Percentiles rank a stretch among this genome's conserved stretches.
Evolutionary conservation across 2,888 invertebrate genomes (phyloP).

Genomic region (Acanthococcus lagerstroemiae): DNA sequence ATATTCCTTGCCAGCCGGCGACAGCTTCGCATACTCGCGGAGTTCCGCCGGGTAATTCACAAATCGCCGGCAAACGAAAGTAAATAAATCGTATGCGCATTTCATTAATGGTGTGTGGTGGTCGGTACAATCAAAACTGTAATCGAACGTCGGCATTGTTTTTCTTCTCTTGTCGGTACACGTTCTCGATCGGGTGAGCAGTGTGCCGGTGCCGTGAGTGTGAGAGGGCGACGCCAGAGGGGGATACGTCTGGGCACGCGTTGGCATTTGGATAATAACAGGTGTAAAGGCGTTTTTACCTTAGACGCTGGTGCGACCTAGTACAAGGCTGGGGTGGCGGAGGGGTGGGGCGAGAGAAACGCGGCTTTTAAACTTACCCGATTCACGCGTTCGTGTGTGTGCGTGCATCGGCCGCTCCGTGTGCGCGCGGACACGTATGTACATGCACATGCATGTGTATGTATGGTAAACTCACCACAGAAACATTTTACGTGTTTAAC

Average conservation of each 20-base stretch:
- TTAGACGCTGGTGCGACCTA: slow-evolving; percentile 14
- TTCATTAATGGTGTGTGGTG: no score
- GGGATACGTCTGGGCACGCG: slow-evolving; percentile 28
- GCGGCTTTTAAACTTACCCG: slow-evolving; percentile 1
- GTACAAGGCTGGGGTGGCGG: neutral
- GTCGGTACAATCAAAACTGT: no score
- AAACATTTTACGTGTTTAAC: neutral
- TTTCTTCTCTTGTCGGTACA: neutral
- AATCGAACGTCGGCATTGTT: no score
- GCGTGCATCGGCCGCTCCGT: no score
- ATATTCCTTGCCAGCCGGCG: no score
- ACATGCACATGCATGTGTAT: neutral
- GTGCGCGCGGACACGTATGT: neutral
- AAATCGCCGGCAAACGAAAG: no score
- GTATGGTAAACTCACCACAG: neutral
- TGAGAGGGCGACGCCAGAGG: neutral
- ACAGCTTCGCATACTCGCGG: no score
- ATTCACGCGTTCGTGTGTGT: neutral
- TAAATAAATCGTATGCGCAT: no score
- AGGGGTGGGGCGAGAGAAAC: slow-evolving; percentile 3
- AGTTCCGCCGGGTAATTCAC: no score
- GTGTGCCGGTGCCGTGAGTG: no score
- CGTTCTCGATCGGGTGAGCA: neutral
- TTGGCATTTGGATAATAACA: slow-evolving; percentile 28
- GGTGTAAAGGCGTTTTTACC: slow-evolving; percentile 30